These are phyloP conservation scores for Lucifuga dentata DNA, from an alignment of 2,113 vertebrate species.

Conservation along the genomic window DNA sequence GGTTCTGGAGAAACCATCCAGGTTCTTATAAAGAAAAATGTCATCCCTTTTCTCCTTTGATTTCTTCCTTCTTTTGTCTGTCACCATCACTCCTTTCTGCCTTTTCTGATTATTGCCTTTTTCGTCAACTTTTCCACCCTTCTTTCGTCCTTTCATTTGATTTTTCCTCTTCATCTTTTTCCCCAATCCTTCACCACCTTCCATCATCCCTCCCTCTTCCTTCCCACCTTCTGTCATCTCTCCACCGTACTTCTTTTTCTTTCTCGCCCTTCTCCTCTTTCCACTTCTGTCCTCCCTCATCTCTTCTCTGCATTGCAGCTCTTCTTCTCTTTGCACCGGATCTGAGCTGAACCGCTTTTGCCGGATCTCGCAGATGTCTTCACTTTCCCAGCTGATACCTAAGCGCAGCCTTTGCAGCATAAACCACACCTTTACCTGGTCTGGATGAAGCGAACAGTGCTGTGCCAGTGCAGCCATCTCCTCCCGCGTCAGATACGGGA, in stretches of 20 bases:
- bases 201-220: conserved; percentile 6
- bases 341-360: conserved; percentile 43
- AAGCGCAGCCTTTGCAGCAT: conserved; percentile 88
- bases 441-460: conserved; percentile 83
- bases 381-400: conserved; percentile 89
- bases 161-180: neutral
- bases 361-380: conserved; percentile 84
- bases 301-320: fast-evolving
- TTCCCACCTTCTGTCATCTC: conserved; percentile 1
- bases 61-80: conserved; percentile 11
- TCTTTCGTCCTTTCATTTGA: neutral
- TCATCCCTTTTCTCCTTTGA: neutral
- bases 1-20: too few species aligned
- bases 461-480: conserved; percentile 82
- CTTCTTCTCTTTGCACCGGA: neutral
- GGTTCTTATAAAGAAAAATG: too few species aligned
- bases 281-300: neutral
- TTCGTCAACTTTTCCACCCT: conserved; percentile 6
- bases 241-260: neutral
- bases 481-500: conserved; percentile 86
- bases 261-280: neutral
- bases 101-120: conserved; percentile 7
- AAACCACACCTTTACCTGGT: conserved; percentile 90
- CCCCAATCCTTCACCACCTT: neutral
- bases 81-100: neutral